Conservation (phyloP, 2,888 invertebrate genomes). For the Drosophila nr. perissopoda region DNA sequence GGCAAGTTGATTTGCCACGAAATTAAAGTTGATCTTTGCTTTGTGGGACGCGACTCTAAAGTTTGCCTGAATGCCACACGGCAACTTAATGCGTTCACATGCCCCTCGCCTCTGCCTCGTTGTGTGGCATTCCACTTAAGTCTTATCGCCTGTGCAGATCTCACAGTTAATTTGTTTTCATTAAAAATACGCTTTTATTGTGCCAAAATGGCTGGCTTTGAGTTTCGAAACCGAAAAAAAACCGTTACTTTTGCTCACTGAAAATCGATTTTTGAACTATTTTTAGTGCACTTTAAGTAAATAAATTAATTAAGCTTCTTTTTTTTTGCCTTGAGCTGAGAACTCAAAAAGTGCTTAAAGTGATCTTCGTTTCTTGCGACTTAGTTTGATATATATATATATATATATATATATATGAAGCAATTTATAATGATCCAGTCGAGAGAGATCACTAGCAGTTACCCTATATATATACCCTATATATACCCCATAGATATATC, state of each 20-base stretch:
- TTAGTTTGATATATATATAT: neutral
- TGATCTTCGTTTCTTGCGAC: neutral
- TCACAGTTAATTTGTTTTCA: constrained; percentile 81
- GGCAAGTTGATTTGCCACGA: constrained; percentile 77
- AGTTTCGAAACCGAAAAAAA: neutral
- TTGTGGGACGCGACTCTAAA: constrained; percentile 7
- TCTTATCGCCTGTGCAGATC: constrained; percentile 69
- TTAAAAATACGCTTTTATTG: constrained; percentile 47
- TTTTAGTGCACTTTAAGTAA: neutral
- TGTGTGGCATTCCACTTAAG: constrained; percentile 45
- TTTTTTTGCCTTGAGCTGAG: neutral
- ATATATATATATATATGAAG: neutral
- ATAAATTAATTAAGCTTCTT: neutral
- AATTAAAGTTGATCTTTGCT: constrained; percentile 76
- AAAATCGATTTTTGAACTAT: neutral
- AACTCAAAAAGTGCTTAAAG: neutral
- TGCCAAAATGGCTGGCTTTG: constrained; percentile 25
- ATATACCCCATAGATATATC: neutral
- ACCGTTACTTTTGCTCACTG: neutral
- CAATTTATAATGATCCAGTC: neutral
- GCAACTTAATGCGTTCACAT: constrained; percentile 9
- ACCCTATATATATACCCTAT: neutral
- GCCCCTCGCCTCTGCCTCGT: neutral
- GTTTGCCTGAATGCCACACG: constrained; percentile 36
- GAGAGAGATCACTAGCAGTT: too few relatives aligned